Evolutionary conservation across 92 coral and sea anemone genomes (phyloP).

Genomic region (Umimayanthus chanpuru): DNA sequence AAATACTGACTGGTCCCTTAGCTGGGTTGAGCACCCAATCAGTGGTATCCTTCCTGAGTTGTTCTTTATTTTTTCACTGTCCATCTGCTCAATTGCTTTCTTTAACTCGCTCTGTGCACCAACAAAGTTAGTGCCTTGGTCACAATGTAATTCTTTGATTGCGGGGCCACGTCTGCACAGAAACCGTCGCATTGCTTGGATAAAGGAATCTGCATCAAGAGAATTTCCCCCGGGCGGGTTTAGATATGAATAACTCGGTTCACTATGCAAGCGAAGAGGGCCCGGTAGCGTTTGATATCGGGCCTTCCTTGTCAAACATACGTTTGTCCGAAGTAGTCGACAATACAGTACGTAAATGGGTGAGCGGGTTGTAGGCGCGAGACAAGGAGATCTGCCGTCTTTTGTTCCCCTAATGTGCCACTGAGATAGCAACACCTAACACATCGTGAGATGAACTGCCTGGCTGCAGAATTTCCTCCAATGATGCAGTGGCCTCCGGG

Average conservation of each 20-base stretch:
- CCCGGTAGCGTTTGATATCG: slow-evolving; percentile 26
- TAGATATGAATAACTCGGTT: slow-evolving; percentile 42
- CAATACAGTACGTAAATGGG: slow-evolving; percentile 45
- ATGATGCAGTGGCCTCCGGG: slow-evolving; percentile 38
- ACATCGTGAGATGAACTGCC: slow-evolving; percentile 34
- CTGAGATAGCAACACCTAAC: slow-evolving; percentile 39
- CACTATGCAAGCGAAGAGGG: slow-evolving; percentile 7
- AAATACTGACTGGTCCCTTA: too few species aligned
- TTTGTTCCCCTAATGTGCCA: slow-evolving; percentile 30
- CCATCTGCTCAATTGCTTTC: slow-evolving; percentile 10
- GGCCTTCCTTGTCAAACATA: slow-evolving; percentile 29
- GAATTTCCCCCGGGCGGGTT: slow-evolving; percentile 24
- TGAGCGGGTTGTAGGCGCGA: slow-evolving; percentile 39
- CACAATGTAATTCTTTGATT: too few species aligned
- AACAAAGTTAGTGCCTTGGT: neutral
- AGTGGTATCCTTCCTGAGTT: too few species aligned
- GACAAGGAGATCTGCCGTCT: slow-evolving; percentile 36
- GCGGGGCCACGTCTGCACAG: too few species aligned
- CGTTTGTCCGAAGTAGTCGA: slow-evolving; percentile 40
- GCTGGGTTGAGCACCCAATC: too few species aligned
- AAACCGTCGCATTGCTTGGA: slow-evolving; percentile 10
- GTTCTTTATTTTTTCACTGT: too few species aligned
- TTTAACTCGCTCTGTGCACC: slow-evolving; percentile 25
- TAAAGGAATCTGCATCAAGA: slow-evolving; percentile 35
- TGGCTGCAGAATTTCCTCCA: slow-evolving; percentile 21